phyloP scores from a whole-genome alignment of 1,140 invertebrate genomes.

The Zaprionus africanus region DNA sequence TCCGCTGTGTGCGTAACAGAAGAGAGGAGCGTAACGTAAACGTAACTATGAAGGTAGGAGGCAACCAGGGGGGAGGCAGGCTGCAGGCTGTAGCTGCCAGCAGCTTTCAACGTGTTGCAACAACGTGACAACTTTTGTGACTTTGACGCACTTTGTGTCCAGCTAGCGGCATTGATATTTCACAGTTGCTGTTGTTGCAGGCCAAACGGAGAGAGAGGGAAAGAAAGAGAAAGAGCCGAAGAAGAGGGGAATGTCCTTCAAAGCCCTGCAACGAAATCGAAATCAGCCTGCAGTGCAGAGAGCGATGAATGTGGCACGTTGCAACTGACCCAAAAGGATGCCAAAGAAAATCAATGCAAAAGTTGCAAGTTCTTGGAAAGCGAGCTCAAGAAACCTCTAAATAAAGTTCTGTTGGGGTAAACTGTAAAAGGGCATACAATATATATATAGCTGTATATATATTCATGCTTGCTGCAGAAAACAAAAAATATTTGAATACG shows the following conservation, averaged over 20 bases:
- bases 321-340: conserved; percentile 3
- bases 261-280: background rate
- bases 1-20: conserved; percentile 19
- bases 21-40: conserved; percentile 43
- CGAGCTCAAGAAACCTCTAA: background rate
- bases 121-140: conserved; percentile 50
- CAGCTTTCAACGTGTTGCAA: conserved; percentile 35
- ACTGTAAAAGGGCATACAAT: no score
- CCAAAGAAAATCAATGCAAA: background rate
- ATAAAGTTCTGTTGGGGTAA: background rate
- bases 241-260: background rate
- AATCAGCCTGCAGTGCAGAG: background rate
- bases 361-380: background rate
- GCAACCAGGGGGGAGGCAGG: background rate
- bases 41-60: conserved; percentile 24
- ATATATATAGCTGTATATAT: background rate
- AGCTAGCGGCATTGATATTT: conserved; percentile 39
- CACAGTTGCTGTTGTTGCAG: conserved; percentile 53
- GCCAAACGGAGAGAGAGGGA: background rate
- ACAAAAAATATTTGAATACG: background rate
- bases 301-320: background rate
- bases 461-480: background rate
- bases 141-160: conserved; percentile 53
- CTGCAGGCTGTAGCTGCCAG: background rate
- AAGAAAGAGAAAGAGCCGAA: no score